Evolutionary conservation across 2,797 vertebrate genomes (phyloP).

Genomic region (Jordanella pulchra): DNA sequence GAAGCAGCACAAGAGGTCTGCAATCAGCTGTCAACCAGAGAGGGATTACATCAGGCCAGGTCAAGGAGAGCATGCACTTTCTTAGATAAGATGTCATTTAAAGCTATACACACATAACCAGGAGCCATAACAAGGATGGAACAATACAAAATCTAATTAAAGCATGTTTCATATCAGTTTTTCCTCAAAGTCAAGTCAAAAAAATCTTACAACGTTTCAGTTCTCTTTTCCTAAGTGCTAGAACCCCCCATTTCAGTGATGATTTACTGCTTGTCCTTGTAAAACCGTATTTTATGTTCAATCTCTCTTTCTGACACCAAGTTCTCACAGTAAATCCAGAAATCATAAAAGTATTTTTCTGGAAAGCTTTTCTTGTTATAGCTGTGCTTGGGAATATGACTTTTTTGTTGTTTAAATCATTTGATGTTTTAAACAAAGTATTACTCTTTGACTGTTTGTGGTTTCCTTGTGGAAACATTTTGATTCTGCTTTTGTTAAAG

Average conservation of each 20-base stretch:
- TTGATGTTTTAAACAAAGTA: background rate
- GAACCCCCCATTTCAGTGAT: background rate
- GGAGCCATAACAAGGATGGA: background rate
- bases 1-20: slow-evolving; percentile 44
- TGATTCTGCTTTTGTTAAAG: no score
- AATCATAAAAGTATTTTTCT: no score
- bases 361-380: no score
- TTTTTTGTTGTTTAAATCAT: background rate
- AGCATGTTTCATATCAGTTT: background rate
- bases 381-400: no score
- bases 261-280: no score
- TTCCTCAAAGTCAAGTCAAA: background rate
- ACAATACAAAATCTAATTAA: background rate
- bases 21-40: slow-evolving; percentile 40
- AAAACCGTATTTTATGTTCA: no score
- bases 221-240: background rate
- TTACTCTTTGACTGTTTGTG: background rate
- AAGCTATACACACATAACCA: background rate
- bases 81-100: slow-evolving; percentile 13
- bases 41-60: slow-evolving; percentile 44
- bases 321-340: no score
- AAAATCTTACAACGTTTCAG: background rate
- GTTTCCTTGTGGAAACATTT: no score
- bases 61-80: slow-evolving; percentile 33
- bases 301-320: no score